A percentile compares a stretch with the other conserved stretches of the same genome.
These are phyloP conservation scores for Pemphigus obesinymphae DNA, from an alignment of 1,140 invertebrate species.

Conservation along the genomic window DNA sequence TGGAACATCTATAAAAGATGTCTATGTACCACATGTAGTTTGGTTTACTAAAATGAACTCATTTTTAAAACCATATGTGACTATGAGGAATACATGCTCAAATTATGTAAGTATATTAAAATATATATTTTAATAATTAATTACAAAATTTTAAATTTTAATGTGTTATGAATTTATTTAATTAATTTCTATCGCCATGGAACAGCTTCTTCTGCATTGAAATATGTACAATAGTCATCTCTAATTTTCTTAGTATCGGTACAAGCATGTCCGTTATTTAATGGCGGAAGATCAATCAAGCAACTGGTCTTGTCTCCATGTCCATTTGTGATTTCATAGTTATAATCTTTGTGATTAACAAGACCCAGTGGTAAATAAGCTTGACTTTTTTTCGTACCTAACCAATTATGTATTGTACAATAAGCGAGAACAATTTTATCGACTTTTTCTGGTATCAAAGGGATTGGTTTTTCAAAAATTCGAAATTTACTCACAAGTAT, in stretches of 20 bases:
- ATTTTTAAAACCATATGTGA: slow-evolving; percentile 13
- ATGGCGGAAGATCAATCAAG: not conserved
- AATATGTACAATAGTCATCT: slow-evolving; percentile 42
- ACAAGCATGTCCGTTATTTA: not conserved
- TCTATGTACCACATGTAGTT: slow-evolving; percentile 29
- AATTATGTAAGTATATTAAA: slow-evolving; percentile 23
- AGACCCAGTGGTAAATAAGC: not conserved
- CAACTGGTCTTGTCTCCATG: not conserved
- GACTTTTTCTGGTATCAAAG: slow-evolving; percentile 47
- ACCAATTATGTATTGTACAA: slow-evolving; percentile 47
- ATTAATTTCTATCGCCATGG: too few species aligned
- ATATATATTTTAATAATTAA: not conserved
- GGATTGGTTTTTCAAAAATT: slow-evolving; percentile 48
- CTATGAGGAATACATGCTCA: slow-evolving; percentile 13
- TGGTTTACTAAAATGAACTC: slow-evolving; percentile 30
- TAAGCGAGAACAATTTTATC: slow-evolving; percentile 48
- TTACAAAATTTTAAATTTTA: not conserved
- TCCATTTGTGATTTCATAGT: slow-evolving; percentile 39
- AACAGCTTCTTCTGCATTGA: too few species aligned
- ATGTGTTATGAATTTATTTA: slow-evolving; percentile 37
- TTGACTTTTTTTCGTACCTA: slow-evolving; percentile 15
- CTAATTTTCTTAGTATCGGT: slow-evolving; percentile 5
- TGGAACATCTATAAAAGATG: not conserved
- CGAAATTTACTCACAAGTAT: too few species aligned
- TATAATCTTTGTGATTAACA: slow-evolving; percentile 27